These are phyloP conservation scores for Erpetoichthys calabaricus DNA, from an alignment of 2,797 vertebrate genomes.

Conservation along the genomic window DNA sequence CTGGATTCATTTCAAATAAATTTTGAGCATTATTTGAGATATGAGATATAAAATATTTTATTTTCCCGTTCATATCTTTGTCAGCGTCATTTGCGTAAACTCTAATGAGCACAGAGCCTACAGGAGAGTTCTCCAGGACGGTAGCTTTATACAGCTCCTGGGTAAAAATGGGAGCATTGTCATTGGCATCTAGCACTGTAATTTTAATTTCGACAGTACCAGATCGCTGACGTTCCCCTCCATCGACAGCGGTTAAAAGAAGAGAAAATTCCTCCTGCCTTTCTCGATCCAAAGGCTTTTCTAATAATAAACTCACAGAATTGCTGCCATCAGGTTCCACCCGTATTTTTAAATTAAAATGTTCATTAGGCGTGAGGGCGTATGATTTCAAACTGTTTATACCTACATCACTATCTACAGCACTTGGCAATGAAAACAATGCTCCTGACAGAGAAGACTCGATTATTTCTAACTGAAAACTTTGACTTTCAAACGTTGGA, in stretches of 20 bases:
- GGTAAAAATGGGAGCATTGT: conserved; percentile 46
- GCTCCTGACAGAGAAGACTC: conserved; percentile 30
- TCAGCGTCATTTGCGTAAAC: conserved; percentile 39
- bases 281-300: conserved; percentile 22
- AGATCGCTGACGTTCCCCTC: conserved; percentile 27
- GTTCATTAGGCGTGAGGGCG: conserved; percentile 26
- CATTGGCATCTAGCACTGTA: conserved; percentile 42
- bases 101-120: conserved; percentile 19
- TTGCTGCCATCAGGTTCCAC: conserved; percentile 10
- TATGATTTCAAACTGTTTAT: conserved; percentile 35
- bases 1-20: conserved; percentile 17
- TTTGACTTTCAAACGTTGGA: conserved; percentile 30
- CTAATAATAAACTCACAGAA: conserved; percentile 16
- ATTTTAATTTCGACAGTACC: conserved; percentile 28
- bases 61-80: conserved; percentile 39
- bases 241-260: conserved; percentile 24
- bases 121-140: conserved; percentile 36
- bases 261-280: conserved; percentile 11
- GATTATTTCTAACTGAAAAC: conserved; percentile 28
- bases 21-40: conserved; percentile 7
- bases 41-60: conserved; percentile 35
- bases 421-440: conserved; percentile 33
- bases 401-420: conserved; percentile 35
- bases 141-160: conserved; percentile 37
- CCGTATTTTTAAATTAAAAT: conserved; percentile 36